These are phyloP conservation scores for Poeciliopsis turneri DNA, from an alignment of 2,797 vertebrate species.

Conservation along the genomic window DNA sequence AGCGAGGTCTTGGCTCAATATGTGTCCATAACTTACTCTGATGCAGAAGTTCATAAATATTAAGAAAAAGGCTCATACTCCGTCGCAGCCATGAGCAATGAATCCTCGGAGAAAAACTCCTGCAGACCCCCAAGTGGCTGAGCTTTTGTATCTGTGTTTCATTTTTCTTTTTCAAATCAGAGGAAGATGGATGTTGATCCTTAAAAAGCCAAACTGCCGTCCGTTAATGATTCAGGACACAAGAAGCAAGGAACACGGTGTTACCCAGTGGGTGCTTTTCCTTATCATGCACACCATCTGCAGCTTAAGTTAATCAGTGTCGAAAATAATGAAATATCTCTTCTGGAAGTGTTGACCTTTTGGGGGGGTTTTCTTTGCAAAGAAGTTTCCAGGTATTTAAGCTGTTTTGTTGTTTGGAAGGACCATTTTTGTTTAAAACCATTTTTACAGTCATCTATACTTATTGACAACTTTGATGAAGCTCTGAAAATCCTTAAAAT, in stretches of 20 bases:
- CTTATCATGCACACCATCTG: neutral
- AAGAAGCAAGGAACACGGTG: conserved; percentile 1
- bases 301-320: conserved; percentile 1
- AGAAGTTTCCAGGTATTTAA: conserved; percentile 1
- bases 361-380: neutral
- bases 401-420: neutral
- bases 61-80: conserved; percentile 70
- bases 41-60: conserved; percentile 76
- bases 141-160: conserved; percentile 36
- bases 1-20: conserved; percentile 70
- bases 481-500: neutral
- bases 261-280: neutral
- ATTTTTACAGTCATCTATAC: neutral
- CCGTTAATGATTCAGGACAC: conserved; percentile 4
- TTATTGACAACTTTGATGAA: neutral
- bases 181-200: conserved; percentile 38
- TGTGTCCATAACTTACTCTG: conserved; percentile 77
- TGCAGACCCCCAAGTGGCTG: conserved; percentile 33
- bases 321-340: neutral
- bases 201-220: conserved; percentile 30
- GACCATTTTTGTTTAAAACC: neutral
- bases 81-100: conserved; percentile 64
- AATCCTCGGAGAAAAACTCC: conserved; percentile 56
- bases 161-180: conserved; percentile 60
- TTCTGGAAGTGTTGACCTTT: neutral